Base-by-base conservation (phyloP, 1,140 invertebrate species). In the Dufourea novaeangliae region DNA sequence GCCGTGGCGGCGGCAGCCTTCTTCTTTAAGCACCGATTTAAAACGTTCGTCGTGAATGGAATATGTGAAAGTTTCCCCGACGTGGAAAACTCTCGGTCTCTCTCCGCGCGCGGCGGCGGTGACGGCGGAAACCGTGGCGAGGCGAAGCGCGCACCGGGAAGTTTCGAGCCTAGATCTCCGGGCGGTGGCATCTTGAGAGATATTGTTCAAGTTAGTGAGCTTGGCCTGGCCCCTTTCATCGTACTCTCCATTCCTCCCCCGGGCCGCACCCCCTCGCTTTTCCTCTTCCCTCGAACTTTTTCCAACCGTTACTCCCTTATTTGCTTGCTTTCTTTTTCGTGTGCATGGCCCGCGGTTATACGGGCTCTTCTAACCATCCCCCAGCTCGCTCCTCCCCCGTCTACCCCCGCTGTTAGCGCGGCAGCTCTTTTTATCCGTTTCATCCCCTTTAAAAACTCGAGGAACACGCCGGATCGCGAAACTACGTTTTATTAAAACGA, bases 191-290 rank as follows among this genome's bases (percentile, higher is more conserved):
- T 80, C 78, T 82, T 79, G 59, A 78, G 59, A 85, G 73, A 80
- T 79, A 84, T 84, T 85, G 83, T 84, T 82, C 72, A 78, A 86
- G 70, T 83, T 83, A 68, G 69, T 44, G 59, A 67, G 69, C 62
- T 74, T 77, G 73, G 67, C 57, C 70, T 57, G 68, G 25, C 77
- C 52, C 68, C 52, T 74, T 79, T 76, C 72, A 76, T 64, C 66
- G 76, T 61, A 32, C 29, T 77, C 68, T 17, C 27, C 34, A 54
- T 39, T 54, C 29, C 62, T n/a, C 50, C 29, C 34, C 32, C 57
- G 68, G n/a, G 41, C 39, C 29, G 37, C 34, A 34, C 73, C 29
- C 46, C 32, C 59, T 50, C 39, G 12, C 10, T 64, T 29, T 52
- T 25, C 29, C 32, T 77, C 54, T 52, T 8, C 10, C 4, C 25